phyloP scores from a whole-genome alignment of 2,797 vertebrate genomes.

The Rhinichthys osculus region DNA sequence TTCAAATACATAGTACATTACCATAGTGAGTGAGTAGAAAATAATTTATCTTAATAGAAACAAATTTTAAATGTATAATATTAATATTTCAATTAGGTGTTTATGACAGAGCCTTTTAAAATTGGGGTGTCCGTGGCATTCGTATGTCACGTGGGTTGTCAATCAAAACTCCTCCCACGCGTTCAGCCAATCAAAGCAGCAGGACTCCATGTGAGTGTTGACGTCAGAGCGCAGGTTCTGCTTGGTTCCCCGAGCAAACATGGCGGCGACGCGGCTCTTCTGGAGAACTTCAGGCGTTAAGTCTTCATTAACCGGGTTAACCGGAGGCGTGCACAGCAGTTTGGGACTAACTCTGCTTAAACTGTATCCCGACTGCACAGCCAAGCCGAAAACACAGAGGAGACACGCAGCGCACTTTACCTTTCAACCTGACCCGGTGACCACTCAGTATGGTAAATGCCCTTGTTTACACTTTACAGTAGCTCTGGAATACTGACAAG shows the following conservation, averaged over 20 bases:
- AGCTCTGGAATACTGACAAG: background rate
- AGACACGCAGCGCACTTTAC: conserved; percentile 89
- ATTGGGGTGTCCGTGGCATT: background rate
- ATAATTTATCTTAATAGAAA: background rate
- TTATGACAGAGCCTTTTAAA: background rate
- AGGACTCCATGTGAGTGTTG: background rate
- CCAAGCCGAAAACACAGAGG: conserved; percentile 63
- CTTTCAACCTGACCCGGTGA: conserved; percentile 87
- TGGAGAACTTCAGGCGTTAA: conserved; percentile 67
- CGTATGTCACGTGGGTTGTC: background rate
- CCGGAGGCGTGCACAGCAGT: conserved; percentile 51
- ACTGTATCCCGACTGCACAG: conserved; percentile 60
- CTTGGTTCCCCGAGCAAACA: conserved; percentile 64
- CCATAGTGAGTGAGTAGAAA: background rate
- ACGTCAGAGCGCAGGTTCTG: conserved; percentile 57
- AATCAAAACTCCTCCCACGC: conserved; percentile 54
- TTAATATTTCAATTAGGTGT: background rate
- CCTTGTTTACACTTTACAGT: conserved; percentile 35
- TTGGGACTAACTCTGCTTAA: conserved; percentile 57
- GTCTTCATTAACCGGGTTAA: conserved; percentile 59
- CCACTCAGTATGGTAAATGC: conserved; percentile 85
- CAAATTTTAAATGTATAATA: background rate
- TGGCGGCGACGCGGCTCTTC: conserved; percentile 78
- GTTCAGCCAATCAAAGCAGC: conserved; percentile 48
- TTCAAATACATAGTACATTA: too few relatives aligned